Evolutionary conservation across 92 coral and sea anemone genomes (phyloP).

Genomic region (Pocillopora meandrina): DNA sequence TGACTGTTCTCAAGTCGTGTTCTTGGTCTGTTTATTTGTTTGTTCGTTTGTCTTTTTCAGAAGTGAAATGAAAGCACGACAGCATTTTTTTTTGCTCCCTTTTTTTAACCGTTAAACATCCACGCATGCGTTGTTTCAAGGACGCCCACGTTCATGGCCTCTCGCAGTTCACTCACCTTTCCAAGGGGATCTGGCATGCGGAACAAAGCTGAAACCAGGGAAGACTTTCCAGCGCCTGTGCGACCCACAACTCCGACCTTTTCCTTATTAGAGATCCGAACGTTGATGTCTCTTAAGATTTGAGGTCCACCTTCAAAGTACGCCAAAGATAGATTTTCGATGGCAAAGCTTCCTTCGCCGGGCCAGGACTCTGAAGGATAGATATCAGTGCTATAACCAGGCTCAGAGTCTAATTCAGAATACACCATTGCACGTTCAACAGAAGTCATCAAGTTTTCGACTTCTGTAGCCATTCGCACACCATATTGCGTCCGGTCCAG

Average conservation of each 20-base stretch:
- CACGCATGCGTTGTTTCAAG: too few relatives aligned
- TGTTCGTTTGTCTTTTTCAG: too few relatives aligned
- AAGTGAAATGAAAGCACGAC: too few relatives aligned
- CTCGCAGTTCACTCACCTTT: constrained; percentile 1
- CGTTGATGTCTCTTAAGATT: background rate
- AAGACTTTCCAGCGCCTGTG: constrained; percentile 34
- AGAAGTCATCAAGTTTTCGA: constrained; percentile 31
- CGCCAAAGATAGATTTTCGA: constrained; percentile 1
- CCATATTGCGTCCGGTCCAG: background rate
- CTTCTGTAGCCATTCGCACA: constrained; percentile 4
- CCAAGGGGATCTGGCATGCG: constrained; percentile 35
- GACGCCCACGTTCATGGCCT: too few relatives aligned
- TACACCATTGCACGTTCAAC: constrained; percentile 27
- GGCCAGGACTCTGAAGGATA: constrained; percentile 22
- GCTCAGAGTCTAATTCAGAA: constrained; percentile 2
- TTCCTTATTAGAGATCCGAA: background rate
- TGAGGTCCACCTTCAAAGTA: constrained; percentile 28
- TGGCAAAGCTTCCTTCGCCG: background rate
- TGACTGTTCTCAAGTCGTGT: too few relatives aligned
- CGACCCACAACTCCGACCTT: constrained; percentile 30
- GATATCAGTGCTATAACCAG: constrained; percentile 22
- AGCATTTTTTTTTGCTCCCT: too few relatives aligned
- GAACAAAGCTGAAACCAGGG: constrained; percentile 21
- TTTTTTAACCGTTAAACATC: too few relatives aligned
- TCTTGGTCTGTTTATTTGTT: too few relatives aligned